Conservation (phyloP, 1,140 invertebrate genomes). For the Drosophila navojoa region DNA sequence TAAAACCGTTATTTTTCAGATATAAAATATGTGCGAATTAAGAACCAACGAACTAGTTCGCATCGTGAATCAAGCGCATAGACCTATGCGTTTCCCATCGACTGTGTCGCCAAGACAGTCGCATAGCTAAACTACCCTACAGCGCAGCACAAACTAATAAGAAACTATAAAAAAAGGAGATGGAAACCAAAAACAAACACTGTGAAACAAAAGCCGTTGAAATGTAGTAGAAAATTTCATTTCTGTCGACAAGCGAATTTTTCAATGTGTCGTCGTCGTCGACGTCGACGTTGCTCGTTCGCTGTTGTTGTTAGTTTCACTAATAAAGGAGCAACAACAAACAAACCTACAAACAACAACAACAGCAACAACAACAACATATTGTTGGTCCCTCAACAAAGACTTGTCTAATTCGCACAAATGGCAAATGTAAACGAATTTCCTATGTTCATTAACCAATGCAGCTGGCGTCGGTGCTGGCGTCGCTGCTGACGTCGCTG, state of each 20-base stretch:
- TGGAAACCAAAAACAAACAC: constrained; percentile 34
- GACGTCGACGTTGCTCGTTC: too few relatives aligned
- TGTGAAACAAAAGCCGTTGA: constrained; percentile 50
- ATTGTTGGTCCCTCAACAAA: constrained; percentile 33
- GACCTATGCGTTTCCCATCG: too few relatives aligned
- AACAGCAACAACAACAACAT: constrained; percentile 9
- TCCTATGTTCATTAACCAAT: constrained; percentile 69
- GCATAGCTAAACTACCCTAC: constrained; percentile 1
- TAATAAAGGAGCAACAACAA: constrained; percentile 52
- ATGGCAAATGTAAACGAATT: constrained; percentile 78
- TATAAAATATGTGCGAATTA: too few relatives aligned
- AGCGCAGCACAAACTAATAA: constrained; percentile 5
- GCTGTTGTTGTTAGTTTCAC: constrained; percentile 32
- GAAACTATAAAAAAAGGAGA: constrained; percentile 30
- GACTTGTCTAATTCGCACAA: constrained; percentile 73
- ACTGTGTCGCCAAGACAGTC: background rate
- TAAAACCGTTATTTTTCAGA: too few relatives aligned
- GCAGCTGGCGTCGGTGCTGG: constrained; percentile 12
- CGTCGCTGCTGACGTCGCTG: background rate
- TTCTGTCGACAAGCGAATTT: constrained; percentile 63
- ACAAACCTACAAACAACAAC: constrained; percentile 10
- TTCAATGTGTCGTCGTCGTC: constrained; percentile 40
- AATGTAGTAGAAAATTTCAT: constrained; percentile 51
- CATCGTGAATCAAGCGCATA: background rate
- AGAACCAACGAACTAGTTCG: background rate